These are phyloP conservation scores for Parapristionchus giblindavisi DNA, from an alignment of 2,888 invertebrate genomes.

Conservation along the genomic window DNA sequence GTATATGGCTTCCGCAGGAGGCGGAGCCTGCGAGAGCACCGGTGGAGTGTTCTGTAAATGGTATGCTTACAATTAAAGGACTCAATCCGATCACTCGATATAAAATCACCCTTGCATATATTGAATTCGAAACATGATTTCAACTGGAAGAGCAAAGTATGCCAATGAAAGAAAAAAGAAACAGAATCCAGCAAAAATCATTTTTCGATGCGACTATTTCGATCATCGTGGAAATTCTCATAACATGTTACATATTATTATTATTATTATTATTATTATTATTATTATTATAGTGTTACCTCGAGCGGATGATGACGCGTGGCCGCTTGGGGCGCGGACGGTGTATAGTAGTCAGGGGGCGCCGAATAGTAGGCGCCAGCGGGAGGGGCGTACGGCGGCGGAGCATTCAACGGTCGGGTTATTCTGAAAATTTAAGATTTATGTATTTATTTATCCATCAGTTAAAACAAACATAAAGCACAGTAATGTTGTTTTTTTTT, in stretches of 20 bases:
- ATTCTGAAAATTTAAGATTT: constrained; percentile 30
- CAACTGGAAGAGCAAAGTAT: too few species aligned
- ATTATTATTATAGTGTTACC: neutral
- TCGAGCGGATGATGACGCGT: constrained; percentile 7
- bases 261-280: neutral
- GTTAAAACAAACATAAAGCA: too few species aligned
- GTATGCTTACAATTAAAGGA: neutral
- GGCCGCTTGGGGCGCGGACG: constrained; percentile 33
- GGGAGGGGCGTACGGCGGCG: constrained; percentile 69
- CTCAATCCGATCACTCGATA: too few species aligned
- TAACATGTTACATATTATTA: neutral
- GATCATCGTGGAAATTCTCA: neutral
- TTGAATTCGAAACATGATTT: too few species aligned
- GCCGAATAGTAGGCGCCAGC: constrained; percentile 64
- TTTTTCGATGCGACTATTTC: too few species aligned
- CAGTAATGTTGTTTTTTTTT: too few species aligned
- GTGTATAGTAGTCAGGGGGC: constrained; percentile 59
- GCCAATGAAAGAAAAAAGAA: too few species aligned
- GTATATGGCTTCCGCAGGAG: constrained; percentile 58
- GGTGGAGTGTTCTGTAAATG: constrained; percentile 43
- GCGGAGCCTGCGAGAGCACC: constrained; percentile 56
- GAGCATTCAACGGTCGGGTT: constrained; percentile 55
- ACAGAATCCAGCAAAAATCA: too few species aligned
- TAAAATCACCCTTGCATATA: too few species aligned
- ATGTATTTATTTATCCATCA: too few species aligned